phyloP scores from a whole-genome alignment of 2,888 invertebrate species.

The Polyommatus iphigenia region DNA sequence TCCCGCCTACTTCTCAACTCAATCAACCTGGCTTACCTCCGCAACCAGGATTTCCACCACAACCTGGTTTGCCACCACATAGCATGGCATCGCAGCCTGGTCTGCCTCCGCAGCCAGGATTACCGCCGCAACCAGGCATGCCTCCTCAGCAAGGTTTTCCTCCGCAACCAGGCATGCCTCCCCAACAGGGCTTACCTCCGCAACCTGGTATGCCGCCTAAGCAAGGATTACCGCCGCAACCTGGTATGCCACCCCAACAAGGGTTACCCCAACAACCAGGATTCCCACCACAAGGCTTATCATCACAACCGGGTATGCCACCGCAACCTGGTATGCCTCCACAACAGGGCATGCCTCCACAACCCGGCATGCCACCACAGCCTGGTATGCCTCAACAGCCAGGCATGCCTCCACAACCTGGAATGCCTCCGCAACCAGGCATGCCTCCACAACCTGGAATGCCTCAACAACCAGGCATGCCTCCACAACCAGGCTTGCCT shows the following conservation, averaged over 20 bases:
- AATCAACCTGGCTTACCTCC: constrained; percentile 47
- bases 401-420: constrained; percentile 46
- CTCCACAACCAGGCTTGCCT: neutral
- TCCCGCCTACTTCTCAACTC: constrained; percentile 48
- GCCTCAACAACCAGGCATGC: constrained; percentile 46
- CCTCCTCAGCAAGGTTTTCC: constrained; percentile 51
- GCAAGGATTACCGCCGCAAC: constrained; percentile 52
- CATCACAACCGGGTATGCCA: constrained; percentile 46
- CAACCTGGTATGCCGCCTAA: constrained; percentile 43
- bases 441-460: constrained; percentile 47
- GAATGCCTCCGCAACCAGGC: constrained; percentile 42
- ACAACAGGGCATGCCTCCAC: constrained; percentile 43
- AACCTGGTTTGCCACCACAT: constrained; percentile 42
- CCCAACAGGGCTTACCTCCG: constrained; percentile 44
- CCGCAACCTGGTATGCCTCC: constrained; percentile 44
- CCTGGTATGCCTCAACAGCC: constrained; percentile 48
- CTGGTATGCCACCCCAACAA: constrained; percentile 44
- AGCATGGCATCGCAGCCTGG: constrained; percentile 45
- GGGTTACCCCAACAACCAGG: constrained; percentile 53
- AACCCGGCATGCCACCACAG: constrained; percentile 50
- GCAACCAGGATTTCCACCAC: constrained; percentile 48
- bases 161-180: constrained; percentile 46
- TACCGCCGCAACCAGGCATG: constrained; percentile 47
- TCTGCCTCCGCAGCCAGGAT: constrained; percentile 40
- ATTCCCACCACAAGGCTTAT: constrained; percentile 46